phyloP scores from a whole-genome alignment of 2,888 invertebrate species.

The Clanis bilineata region DNA sequence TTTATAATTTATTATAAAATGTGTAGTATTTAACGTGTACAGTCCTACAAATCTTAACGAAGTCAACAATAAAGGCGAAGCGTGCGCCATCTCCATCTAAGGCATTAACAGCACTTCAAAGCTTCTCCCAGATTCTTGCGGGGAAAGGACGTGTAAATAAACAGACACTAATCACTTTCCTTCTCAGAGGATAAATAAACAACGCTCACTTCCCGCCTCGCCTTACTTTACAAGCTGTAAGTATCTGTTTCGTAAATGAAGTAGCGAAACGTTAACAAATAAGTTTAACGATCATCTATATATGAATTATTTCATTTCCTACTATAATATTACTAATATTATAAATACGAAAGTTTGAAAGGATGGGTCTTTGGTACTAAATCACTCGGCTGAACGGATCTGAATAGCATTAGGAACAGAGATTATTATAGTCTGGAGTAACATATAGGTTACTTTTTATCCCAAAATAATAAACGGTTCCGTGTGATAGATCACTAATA shows the following conservation, averaged over 20 bases:
- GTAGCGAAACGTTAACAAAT: background rate
- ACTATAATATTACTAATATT: background rate
- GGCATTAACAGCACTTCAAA: constrained; percentile 2
- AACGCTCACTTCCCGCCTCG: constrained; percentile 11
- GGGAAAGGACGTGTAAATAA: constrained; percentile 5
- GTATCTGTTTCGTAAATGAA: constrained; percentile 10
- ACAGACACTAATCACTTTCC: constrained; percentile 5
- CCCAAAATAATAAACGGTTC: too few relatives aligned
- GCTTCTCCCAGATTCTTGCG: background rate
- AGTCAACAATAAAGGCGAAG: background rate
- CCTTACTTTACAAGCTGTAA: background rate
- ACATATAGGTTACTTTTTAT: too few relatives aligned
- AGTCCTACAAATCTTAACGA: background rate
- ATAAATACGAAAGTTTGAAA: too few relatives aligned
- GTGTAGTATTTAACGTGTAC: background rate
- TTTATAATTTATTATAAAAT: background rate
- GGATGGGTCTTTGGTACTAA: too few relatives aligned
- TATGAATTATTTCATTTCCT: background rate
- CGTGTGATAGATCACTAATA: too few relatives aligned
- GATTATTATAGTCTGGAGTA: too few relatives aligned
- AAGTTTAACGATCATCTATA: background rate
- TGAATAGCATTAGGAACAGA: too few relatives aligned
- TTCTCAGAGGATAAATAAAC: constrained; percentile 7
- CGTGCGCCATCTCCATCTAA: background rate
- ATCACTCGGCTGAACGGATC: too few relatives aligned